Conservation (phyloP, 2,797 vertebrate species). For the Trachurus trachurus region DNA sequence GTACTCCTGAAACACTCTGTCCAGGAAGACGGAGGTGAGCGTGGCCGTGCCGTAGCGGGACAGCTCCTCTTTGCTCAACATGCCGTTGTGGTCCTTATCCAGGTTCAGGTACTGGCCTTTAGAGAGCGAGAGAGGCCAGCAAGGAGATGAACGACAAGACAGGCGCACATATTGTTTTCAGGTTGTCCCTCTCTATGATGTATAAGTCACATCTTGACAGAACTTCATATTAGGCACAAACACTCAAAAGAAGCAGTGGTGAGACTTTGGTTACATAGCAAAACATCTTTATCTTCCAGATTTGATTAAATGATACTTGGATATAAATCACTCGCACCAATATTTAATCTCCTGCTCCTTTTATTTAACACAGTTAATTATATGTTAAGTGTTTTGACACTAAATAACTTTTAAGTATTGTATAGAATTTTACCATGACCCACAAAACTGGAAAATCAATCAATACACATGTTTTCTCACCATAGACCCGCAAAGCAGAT, state of each 20-base stretch:
- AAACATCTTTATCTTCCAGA: neutral
- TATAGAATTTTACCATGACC: too few species aligned
- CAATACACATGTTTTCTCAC: constrained; percentile 76
- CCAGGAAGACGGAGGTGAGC: constrained; percentile 95
- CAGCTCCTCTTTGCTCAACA: constrained; percentile 99
- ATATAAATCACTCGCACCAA: neutral
- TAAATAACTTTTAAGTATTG: neutral
- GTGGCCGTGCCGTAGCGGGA: constrained; percentile 98
- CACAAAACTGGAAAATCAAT: neutral
- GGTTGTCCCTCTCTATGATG: too few species aligned
- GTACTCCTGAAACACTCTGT: constrained; percentile 98
- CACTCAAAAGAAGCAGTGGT: too few species aligned
- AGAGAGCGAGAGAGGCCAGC: neutral
- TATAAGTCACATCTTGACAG: too few species aligned
- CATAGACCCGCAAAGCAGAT: constrained; percentile 97
- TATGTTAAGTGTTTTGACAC: neutral
- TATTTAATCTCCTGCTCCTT: neutral
- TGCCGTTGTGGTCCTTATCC: constrained; percentile 98
- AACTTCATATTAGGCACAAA: too few species aligned
- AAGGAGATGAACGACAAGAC: neutral
- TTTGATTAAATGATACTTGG: neutral
- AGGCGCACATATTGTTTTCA: neutral
- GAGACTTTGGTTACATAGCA: neutral
- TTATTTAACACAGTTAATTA: neutral
- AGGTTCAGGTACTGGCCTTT: constrained; percentile 98